These are phyloP conservation scores for Candidula unifasciata DNA, from an alignment of 2,888 invertebrate species.

Conservation along the genomic window DNA sequence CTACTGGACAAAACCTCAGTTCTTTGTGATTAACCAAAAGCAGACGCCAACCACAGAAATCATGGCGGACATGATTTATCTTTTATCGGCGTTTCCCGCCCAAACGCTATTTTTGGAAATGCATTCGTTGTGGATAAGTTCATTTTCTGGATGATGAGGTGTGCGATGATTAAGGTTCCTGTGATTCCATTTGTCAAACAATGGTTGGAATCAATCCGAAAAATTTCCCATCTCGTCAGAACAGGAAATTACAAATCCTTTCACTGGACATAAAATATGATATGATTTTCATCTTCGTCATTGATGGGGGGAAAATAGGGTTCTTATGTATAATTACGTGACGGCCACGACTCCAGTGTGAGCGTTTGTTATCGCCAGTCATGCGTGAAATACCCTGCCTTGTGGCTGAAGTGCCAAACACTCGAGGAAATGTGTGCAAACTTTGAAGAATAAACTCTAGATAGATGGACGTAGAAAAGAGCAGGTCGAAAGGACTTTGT, in stretches of 20 bases:
- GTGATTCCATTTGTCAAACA: background rate
- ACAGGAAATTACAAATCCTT: constrained; percentile 15
- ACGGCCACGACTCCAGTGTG: background rate
- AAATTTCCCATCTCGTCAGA: constrained; percentile 8
- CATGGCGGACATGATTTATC: background rate
- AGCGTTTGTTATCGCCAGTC: background rate
- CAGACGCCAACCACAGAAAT: background rate
- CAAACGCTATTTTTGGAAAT: background rate
- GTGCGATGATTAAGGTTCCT: background rate
- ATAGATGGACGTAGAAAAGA: too few relatives aligned
- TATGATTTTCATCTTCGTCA: constrained; percentile 1
- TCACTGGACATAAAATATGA: constrained; percentile 2
- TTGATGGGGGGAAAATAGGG: background rate
- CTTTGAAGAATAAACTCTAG: too few relatives aligned
- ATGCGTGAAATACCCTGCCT: background rate
- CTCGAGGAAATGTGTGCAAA: too few relatives aligned
- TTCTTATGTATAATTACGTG: background rate
- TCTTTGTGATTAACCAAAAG: background rate
- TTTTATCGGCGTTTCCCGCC: background rate
- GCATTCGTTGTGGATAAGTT: background rate
- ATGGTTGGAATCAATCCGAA: background rate
- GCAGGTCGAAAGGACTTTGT: too few relatives aligned
- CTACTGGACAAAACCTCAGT: background rate
- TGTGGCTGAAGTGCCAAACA: too few relatives aligned
- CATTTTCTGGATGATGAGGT: background rate